Evolutionary conservation across 35 echinoderm and acorn worm species (phyloP).

Genomic region (Eucidaris tribuloides): DNA sequence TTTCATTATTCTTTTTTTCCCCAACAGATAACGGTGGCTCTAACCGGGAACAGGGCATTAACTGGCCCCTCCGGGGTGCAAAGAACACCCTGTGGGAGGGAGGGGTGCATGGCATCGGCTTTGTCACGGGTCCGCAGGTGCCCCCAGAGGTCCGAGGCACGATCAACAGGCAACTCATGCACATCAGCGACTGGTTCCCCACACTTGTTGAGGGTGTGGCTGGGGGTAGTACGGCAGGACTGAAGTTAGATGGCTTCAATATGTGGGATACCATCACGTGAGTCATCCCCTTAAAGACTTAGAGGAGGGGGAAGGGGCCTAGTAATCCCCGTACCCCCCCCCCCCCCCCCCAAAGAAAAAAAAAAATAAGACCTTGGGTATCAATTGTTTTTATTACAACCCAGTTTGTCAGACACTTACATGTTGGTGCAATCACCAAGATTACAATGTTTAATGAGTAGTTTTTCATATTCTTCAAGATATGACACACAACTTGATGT

Average conservation of each 20-base stretch:
- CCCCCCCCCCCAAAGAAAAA: no score
- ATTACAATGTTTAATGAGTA: no score
- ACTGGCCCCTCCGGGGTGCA: constrained; percentile 60
- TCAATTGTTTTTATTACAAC: no score
- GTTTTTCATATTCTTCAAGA: no score
- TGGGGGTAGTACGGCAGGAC: constrained; percentile 36
- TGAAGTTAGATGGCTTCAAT: constrained; percentile 57
- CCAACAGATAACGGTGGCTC: constrained; percentile 74
- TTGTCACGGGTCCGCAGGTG: constrained; percentile 37
- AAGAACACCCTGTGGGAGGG: constrained; percentile 69
- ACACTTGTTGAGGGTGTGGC: constrained; percentile 59
- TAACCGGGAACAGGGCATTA: constrained; percentile 18
- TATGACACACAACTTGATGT: no score
- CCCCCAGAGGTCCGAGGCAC: constrained; percentile 49
- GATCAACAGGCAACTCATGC: constrained; percentile 45
- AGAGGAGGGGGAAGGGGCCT: no score
- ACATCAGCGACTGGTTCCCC: constrained; percentile 73
- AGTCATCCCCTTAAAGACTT: no score
- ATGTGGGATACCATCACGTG: constrained; percentile 50
- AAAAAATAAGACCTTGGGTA: no score
- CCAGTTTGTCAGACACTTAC: no score
- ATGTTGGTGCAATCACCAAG: no score
- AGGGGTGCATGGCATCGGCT: constrained; percentile 53
- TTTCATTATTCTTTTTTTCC: no score
- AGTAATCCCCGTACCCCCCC: no score